phyloP scores from a whole-genome alignment of 2,113 vertebrate species.

The Phalacrocorax carbo region DNA sequence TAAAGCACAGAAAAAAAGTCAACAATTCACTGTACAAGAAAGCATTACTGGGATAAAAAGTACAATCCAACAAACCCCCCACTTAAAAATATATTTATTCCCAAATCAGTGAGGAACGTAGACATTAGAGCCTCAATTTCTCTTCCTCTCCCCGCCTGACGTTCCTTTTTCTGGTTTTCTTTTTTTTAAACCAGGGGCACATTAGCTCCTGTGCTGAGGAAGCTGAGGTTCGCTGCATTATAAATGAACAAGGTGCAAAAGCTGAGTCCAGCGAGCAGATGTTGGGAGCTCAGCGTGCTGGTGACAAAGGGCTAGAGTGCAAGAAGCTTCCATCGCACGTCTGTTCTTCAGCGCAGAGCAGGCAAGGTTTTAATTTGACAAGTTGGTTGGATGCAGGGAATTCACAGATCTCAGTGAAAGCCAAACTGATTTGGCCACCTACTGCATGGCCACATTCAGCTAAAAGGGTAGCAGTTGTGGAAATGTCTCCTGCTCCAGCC shows the following conservation, averaged over 20 bases:
- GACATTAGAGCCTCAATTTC: conserved; percentile 45
- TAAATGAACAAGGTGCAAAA: conserved; percentile 59
- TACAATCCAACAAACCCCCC: conserved; percentile 46
- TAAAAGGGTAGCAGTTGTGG: conserved; percentile 63
- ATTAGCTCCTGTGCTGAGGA: not conserved
- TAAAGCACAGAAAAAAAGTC: conserved; percentile 74
- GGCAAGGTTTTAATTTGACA: conserved; percentile 70
- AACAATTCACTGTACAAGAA: conserved; percentile 70
- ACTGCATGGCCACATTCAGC: conserved; percentile 45
- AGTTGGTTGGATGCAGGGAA: conserved; percentile 71
- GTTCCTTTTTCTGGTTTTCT: not conserved
- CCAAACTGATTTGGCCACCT: conserved; percentile 69
- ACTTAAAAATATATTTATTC: conserved; percentile 73
- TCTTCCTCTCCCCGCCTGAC: not conserved
- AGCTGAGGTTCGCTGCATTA: conserved; percentile 37
- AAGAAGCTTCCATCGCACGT: conserved; percentile 46
- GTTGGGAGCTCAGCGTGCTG: conserved; percentile 51
- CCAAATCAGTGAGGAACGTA: conserved; percentile 47
- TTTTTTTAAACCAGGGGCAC: not conserved
- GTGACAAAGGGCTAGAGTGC: conserved; percentile 70
- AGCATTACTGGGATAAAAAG: conserved; percentile 67
- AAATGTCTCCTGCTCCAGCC: conserved; percentile 12
- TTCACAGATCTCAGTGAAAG: conserved; percentile 58
- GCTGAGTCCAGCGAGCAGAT: conserved; percentile 60
- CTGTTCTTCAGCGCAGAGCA: conserved; percentile 30